A percentile compares a stretch with the other conserved stretches of the same genome.
These are phyloP conservation scores for Mallotus villosus DNA, from an alignment of 2,797 vertebrate species.

Conservation along the genomic window DNA sequence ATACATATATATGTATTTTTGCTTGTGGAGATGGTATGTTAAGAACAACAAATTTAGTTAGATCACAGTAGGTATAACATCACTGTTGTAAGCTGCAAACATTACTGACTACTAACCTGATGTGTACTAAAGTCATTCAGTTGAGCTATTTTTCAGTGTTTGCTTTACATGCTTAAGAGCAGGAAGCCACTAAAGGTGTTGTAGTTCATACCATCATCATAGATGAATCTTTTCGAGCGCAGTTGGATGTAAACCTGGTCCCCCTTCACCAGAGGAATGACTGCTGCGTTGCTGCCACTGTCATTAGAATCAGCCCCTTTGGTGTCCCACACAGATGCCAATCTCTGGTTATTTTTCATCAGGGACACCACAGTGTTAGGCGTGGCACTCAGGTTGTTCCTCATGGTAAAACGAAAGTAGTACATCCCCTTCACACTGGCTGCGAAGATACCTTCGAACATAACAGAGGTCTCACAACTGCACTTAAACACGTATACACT, in stretches of 20 bases:
- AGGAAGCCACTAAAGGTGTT: slow-evolving; percentile 64
- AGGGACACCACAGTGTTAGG: slow-evolving; percentile 54
- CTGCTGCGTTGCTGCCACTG: slow-evolving; percentile 57
- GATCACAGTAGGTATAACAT: too few relatives aligned
- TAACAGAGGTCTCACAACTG: neutral
- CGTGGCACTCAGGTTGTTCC: slow-evolving; percentile 40
- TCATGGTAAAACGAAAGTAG: slow-evolving; percentile 59
- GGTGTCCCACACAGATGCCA: slow-evolving; percentile 52
- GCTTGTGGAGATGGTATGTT: neutral
- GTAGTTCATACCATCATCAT: slow-evolving; percentile 34
- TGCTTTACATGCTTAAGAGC: slow-evolving; percentile 46
- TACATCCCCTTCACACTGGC: slow-evolving; percentile 52
- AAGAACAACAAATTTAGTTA: too few relatives aligned
- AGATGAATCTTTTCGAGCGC: slow-evolving; percentile 7
- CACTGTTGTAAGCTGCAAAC: neutral
- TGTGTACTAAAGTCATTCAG: neutral
- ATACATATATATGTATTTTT: neutral
- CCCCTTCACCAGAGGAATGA: slow-evolving; percentile 53
- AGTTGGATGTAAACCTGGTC: slow-evolving; percentile 56
- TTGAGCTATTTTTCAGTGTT: neutral
- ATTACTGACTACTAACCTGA: neutral
- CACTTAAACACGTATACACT: neutral
- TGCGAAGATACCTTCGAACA: slow-evolving; percentile 51
- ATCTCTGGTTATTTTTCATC: slow-evolving; percentile 44
- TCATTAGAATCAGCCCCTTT: slow-evolving; percentile 27